Evolutionary conservation across 2,797 vertebrate species (phyloP), one percentile per base, ranked within the genome.

Genomic region (Lateolabrax maculatus): DNA sequence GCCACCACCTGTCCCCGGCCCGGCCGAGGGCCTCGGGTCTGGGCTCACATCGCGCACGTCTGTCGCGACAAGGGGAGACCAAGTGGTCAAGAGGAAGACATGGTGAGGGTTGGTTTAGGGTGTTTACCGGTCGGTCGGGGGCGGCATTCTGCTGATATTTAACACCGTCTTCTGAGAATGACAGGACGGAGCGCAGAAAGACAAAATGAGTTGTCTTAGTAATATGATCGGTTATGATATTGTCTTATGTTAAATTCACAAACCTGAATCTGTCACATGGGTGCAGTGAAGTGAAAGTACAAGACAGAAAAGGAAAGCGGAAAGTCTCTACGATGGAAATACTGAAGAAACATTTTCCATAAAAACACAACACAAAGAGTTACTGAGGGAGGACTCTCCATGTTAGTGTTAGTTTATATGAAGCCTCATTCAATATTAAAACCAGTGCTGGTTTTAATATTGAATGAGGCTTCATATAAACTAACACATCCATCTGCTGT

Each of bases 1-100:
- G 67, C 6, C 8, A 64, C 77, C 82, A 81, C 68, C 87, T 92
- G 93, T 77, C 83, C 71, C 78, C n/a, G 52, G 84, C 55, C 77
- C 66, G 64, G 75, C 75, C 10, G 39, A 46, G 69, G 39, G 72
- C 75, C 70, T 77, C 13, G 15, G 18, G 53, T 41, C 55, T 74
- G 83, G 76, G 51, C 78, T 62, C 90, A 53, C 61, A 19, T 88
- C 81, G 87, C 0, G 48, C 1, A 11, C 36, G 53, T 64, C 65
- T 75, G 84, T 69, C 56, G 27, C n/a, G 25, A 25, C 37, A 29
- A 36, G 74, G 29, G 41, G 49, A 64, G 51, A 84, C 51, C 37
- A 79, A 76, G 81, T 5, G 25, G 43, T 74, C 70, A 68, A 41
- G 27, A 74, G 53, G 58, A 51, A 58, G 46, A 29, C 75, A 55